Evolutionary conservation across 2,888 invertebrate species (phyloP), one percentile per base, ranked within the genome.

Genomic region (Masnerella sp.): DNA sequence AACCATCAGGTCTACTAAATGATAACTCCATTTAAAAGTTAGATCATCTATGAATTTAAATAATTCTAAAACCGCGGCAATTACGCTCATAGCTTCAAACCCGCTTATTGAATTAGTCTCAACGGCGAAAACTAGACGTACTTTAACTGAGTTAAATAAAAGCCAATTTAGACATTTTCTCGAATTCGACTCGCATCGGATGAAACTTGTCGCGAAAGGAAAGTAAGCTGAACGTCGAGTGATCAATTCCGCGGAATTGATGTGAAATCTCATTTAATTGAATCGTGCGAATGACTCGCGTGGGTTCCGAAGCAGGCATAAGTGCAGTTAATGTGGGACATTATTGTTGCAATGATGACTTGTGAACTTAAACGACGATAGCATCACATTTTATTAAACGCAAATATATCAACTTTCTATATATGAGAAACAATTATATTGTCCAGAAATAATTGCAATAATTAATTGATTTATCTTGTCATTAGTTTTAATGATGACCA

Each of bases 301-400:
- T 62, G 42, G 62, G 62, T 40, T 62, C 34, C 49, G 34, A 62
- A 51, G 42, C 62, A 62, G 49, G 14, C 59, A 40, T 62, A 70
- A 62, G 17, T 56, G 51, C 54, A 56, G 43, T 36, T 58, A 62
- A 56, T 70, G 61, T 56, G 62, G 69, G 62, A 70, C 62, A 49
- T 62, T 56, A 70, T 62, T 70, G 22, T 70, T 70, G 45, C 61
- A 56, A 56, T 42, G 62, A 62, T 62, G 69, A 70, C 62, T 62
- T 42, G 69, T 62, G 56, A 61, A 62, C 54, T 62, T 56, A 59
- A 11, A 30, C 12, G 28, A 45, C 20, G 61, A 68, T 59, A 51
- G 30, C 20, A 45, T 52, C 38, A 2, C n/a, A 32, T 12, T 36
- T 36, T 49, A 58, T 56, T 67, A 34, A 30, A 30, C 7, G 30